A percentile compares a stretch with the other conserved stretches of the same genome.
phyloP scores from a whole-genome alignment of 2,113 vertebrate genomes.

The Amphiprion ocellaris region DNA sequence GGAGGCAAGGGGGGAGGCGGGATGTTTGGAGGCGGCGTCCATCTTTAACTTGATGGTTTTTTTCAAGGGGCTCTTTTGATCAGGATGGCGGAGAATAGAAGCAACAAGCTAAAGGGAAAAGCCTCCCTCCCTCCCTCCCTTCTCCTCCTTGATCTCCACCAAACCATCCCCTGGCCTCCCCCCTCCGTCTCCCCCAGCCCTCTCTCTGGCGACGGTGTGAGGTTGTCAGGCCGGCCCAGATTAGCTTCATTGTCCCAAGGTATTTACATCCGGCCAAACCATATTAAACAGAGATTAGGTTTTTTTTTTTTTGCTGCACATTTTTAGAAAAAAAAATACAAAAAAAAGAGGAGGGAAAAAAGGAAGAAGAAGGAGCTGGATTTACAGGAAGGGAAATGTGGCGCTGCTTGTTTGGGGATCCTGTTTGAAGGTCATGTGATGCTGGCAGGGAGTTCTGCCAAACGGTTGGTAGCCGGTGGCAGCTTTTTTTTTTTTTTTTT shows the following conservation, averaged over 20 bases:
- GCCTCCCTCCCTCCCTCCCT: slow-evolving; percentile 57
- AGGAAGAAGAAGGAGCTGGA: slow-evolving; percentile 67
- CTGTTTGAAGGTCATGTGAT: slow-evolving; percentile 85
- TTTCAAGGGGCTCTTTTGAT: slow-evolving; percentile 55
- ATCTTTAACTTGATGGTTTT: slow-evolving; percentile 73
- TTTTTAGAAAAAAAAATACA: slow-evolving; percentile 17
- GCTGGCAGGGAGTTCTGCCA: slow-evolving; percentile 65
- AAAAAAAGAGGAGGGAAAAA: neutral
- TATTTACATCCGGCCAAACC: slow-evolving; percentile 90
- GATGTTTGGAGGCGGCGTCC: slow-evolving; percentile 70
- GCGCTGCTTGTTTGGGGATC: slow-evolving; percentile 31
- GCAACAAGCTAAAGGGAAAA: slow-evolving; percentile 63
- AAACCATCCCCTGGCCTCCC: slow-evolving; percentile 47
- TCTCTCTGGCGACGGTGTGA: slow-evolving; percentile 67
- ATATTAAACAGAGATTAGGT: slow-evolving; percentile 90
- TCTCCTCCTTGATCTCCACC: slow-evolving; percentile 56
- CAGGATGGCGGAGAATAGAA: slow-evolving; percentile 59
- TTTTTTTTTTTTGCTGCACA: slow-evolving; percentile 59
- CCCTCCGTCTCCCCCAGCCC: slow-evolving; percentile 34
- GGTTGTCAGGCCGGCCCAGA: slow-evolving; percentile 85
- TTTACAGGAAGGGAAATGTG: slow-evolving; percentile 84
- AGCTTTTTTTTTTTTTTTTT: slow-evolving; percentile 3
- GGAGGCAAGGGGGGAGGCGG: slow-evolving; percentile 32
- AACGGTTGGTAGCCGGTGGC: slow-evolving; percentile 60
- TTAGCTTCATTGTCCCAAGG: slow-evolving; percentile 86